These are phyloP conservation scores for Aromia moschata DNA, from an alignment of 2,888 invertebrate species.

Conservation along the genomic window DNA sequence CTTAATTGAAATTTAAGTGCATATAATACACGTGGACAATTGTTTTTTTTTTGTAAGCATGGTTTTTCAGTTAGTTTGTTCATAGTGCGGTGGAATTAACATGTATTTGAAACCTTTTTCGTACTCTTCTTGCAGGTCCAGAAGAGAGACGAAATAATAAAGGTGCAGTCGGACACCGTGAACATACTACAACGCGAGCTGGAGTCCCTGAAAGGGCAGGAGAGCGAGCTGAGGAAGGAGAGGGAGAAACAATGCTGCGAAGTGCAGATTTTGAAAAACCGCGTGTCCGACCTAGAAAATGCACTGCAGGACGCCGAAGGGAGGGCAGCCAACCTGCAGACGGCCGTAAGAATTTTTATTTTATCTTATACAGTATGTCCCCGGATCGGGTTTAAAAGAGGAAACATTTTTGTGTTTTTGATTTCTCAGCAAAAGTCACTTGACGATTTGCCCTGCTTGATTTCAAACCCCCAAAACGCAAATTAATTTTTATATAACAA, in stretches of 20 bases:
- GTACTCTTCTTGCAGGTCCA: constrained; percentile 29
- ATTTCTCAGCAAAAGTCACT: too few relatives aligned
- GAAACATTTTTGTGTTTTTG: too few relatives aligned
- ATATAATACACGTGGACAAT: too few relatives aligned
- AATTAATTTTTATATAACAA: too few relatives aligned
- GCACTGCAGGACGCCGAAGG: constrained; percentile 51
- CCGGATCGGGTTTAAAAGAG: too few relatives aligned
- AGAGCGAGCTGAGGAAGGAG: constrained; percentile 43
- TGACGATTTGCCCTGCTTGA: too few relatives aligned
- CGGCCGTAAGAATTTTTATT: constrained; percentile 56
- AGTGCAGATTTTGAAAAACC: constrained; percentile 50
- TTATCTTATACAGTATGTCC: too few relatives aligned
- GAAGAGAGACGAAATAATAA: constrained; percentile 48
- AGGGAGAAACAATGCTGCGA: constrained; percentile 45
- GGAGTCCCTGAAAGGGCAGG: constrained; percentile 38
- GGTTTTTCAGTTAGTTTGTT: neutral
- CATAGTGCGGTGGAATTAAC: neutral
- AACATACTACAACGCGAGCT: constrained; percentile 48
- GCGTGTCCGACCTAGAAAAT: constrained; percentile 51
- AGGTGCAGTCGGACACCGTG: constrained; percentile 45
- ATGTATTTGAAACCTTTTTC: too few relatives aligned
- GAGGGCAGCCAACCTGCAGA: constrained; percentile 55
- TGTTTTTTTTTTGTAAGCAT: too few relatives aligned
- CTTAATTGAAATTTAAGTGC: too few relatives aligned
- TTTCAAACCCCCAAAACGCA: too few relatives aligned